These are phyloP conservation scores for Pipistrellus kuhlii DNA, from an alignment of 2,797 vertebrate species.

Conservation along the genomic window DNA sequence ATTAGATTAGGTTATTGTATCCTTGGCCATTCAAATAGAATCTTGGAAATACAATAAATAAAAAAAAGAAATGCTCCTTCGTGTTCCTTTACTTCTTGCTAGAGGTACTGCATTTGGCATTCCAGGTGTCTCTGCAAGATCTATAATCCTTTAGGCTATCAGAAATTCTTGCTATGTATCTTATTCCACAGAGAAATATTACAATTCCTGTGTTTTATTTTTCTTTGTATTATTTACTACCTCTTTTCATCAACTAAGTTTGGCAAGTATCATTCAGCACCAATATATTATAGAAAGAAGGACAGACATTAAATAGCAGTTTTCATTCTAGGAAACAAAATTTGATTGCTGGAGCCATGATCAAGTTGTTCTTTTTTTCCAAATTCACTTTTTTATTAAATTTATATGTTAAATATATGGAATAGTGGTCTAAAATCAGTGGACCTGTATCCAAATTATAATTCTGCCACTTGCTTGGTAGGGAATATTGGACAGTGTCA, in stretches of 20 bases:
- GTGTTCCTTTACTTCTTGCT: not conserved
- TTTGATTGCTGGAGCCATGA: not conserved
- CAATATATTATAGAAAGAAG: not conserved
- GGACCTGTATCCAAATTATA: not conserved
- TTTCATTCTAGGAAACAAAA: not conserved
- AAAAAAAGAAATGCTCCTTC: not conserved
- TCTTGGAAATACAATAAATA: conserved; percentile 26
- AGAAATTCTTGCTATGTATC: not conserved
- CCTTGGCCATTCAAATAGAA: conserved; percentile 35
- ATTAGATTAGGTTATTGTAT: not conserved
- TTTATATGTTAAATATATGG: not conserved
- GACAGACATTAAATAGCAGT: not conserved
- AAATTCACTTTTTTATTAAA: not conserved
- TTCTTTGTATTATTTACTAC: conserved; percentile 42
- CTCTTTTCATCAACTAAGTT: conserved; percentile 11
- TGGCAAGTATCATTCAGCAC: not conserved
- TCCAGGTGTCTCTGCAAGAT: conserved; percentile 38
- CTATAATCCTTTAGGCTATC: conserved; percentile 24
- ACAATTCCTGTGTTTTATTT: conserved; percentile 5
- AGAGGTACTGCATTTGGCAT: conserved; percentile 10
- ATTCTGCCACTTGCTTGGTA: not conserved
- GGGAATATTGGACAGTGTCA: not conserved
- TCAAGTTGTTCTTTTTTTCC: not conserved
- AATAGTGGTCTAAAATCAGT: not conserved
- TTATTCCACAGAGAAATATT: conserved; percentile 51